These are phyloP conservation scores for Abrostola tripartita DNA, from an alignment of 2,888 invertebrate genomes.

Conservation along the genomic window DNA sequence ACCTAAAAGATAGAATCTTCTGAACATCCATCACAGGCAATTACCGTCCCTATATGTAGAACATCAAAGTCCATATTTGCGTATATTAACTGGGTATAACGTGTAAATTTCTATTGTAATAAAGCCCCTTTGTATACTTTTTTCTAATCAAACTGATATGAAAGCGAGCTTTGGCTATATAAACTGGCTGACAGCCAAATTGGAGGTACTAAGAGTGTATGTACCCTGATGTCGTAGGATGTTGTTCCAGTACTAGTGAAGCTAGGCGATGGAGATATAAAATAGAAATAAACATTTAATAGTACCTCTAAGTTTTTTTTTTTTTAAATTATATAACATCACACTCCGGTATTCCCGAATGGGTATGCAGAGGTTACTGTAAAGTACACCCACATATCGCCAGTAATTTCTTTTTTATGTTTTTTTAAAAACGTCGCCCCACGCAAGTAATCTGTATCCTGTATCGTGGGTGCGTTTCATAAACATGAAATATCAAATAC, in stretches of 20 bases:
- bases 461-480: no score
- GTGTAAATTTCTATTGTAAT: constrained; percentile 44
- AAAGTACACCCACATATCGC: no score
- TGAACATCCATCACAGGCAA: constrained; percentile 21
- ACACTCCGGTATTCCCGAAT: not conserved
- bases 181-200: constrained; percentile 69
- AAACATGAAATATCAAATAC: no score
- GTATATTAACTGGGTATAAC: constrained; percentile 4
- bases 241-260: constrained; percentile 6
- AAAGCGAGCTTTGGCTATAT: constrained; percentile 56
- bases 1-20: constrained; percentile 45
- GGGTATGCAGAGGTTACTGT: no score
- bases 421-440: no score
- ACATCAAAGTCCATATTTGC: constrained; percentile 21
- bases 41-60: constrained; percentile 12
- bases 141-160: constrained; percentile 67
- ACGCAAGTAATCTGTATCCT: no score
- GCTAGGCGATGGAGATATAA: constrained; percentile 10
- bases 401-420: no score
- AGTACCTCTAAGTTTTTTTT: no score
- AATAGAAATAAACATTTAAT: no score
- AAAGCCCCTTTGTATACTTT: constrained; percentile 44
- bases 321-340: no score
- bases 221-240: constrained; percentile 14
- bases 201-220: constrained; percentile 55